Percentiles rank a stretch among this genome's conserved stretches.
phyloP scores from a whole-genome alignment of 2,797 vertebrate species.

The Bradypodion ventrale region DNA sequence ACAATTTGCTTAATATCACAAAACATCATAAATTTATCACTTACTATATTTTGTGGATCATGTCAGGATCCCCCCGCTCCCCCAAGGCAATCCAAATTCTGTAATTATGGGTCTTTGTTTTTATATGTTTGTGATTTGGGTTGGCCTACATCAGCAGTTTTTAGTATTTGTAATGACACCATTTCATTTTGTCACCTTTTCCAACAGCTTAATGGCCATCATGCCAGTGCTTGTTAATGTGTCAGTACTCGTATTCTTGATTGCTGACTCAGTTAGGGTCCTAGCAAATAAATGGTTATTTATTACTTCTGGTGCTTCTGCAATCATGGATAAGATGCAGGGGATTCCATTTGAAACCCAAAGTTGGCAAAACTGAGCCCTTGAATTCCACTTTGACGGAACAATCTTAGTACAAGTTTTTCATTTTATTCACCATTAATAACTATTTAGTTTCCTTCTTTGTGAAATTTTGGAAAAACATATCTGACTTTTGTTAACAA shows the following conservation, averaged over 20 bases:
- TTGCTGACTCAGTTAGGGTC: background rate
- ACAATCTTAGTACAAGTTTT: no score
- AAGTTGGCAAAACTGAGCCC: background rate
- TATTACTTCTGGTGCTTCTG: background rate
- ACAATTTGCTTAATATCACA: background rate
- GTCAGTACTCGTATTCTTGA: background rate
- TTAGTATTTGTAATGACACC: background rate
- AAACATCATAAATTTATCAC: background rate
- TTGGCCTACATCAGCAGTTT: background rate
- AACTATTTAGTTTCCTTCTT: background rate
- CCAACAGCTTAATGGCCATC: background rate
- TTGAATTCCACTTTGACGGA: background rate
- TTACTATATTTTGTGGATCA: slow-evolving; percentile 1
- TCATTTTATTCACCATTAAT: no score
- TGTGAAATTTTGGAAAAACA: background rate
- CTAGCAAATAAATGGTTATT: background rate
- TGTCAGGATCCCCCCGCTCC: background rate
- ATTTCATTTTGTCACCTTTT: background rate
- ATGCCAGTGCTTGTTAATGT: background rate
- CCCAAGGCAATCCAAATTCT: slow-evolving; percentile 14
- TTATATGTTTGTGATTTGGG: background rate
- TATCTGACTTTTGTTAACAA: background rate
- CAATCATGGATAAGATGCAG: background rate
- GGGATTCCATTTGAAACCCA: background rate
- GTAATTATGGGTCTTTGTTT: background rate